Conservation (phyloP, 2,113 vertebrate genomes). For the Anarhynchus alexandrinus region DNA sequence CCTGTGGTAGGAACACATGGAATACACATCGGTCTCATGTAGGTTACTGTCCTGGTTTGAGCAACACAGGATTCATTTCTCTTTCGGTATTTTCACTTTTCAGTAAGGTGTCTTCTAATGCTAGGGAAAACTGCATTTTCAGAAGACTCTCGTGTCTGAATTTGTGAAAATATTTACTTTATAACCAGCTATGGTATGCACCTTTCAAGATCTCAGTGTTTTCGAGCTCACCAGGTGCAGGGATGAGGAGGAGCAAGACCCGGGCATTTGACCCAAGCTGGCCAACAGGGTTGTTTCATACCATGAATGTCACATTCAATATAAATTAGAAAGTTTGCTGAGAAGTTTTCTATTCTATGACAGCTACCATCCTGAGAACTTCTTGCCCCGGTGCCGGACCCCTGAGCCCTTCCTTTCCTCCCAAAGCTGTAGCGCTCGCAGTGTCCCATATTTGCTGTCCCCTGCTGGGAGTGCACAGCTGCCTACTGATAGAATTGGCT, state of each 20-base stretch:
- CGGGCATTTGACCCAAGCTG: background rate
- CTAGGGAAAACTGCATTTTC: background rate
- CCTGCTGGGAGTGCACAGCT: background rate
- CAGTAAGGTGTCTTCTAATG: background rate
- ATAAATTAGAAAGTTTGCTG: background rate
- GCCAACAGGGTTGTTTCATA: background rate
- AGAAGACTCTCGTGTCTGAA: background rate
- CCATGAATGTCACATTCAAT: background rate
- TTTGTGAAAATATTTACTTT: background rate
- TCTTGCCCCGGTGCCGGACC: background rate
- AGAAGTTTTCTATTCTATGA: background rate
- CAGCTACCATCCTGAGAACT: background rate
- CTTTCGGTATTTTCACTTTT: background rate
- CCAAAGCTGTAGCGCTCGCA: background rate
- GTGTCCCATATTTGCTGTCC: background rate
- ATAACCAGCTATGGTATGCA: background rate
- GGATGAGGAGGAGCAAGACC: background rate
- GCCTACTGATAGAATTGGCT: background rate
- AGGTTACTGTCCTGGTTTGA: background rate
- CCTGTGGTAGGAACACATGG: accelerated
- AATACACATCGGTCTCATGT: accelerated
- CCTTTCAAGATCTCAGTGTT: background rate
- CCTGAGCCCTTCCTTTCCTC: background rate
- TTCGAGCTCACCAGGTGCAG: background rate
- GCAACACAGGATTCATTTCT: background rate